phyloP scores from a whole-genome alignment of 2,113 vertebrate genomes.

The Hoplias malabaricus region DNA sequence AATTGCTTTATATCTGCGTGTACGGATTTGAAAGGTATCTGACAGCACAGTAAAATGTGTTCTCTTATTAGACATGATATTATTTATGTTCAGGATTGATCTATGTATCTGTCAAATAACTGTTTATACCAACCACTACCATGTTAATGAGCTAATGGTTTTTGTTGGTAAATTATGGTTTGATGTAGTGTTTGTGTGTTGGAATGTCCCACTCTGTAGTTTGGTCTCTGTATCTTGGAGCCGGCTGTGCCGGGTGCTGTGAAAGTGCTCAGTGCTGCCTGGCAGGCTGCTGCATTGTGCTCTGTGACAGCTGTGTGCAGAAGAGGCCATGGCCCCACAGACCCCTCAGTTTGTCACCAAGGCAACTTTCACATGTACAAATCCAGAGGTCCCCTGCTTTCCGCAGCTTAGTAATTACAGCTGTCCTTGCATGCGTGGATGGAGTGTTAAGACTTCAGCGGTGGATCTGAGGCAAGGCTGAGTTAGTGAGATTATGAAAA shows the following conservation, averaged over 20 bases:
- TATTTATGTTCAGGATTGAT: too few species aligned
- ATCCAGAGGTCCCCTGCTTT: neutral
- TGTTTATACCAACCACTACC: neutral
- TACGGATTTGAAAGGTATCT: too few species aligned
- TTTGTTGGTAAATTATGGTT: neutral
- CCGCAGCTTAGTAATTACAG: neutral
- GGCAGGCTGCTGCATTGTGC: conserved; percentile 19
- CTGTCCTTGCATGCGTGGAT: neutral
- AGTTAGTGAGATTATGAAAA: neutral
- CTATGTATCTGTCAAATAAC: neutral
- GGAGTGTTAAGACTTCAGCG: neutral
- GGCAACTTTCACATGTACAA: conserved; percentile 8
- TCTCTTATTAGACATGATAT: too few species aligned
- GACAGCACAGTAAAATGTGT: too few species aligned
- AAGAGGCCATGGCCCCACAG: conserved; percentile 24
- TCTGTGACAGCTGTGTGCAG: conserved; percentile 31
- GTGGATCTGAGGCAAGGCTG: neutral
- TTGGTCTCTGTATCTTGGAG: neutral
- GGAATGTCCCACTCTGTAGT: neutral
- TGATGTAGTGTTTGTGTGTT: neutral
- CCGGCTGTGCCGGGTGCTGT: neutral
- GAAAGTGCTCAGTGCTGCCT: neutral
- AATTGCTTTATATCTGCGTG: too few species aligned
- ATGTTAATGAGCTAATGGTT: neutral
- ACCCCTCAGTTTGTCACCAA: conserved; percentile 21